Evolutionary conservation across 2,113 vertebrate species (phyloP).

Genomic region (Scartelaos histophorus): DNA sequence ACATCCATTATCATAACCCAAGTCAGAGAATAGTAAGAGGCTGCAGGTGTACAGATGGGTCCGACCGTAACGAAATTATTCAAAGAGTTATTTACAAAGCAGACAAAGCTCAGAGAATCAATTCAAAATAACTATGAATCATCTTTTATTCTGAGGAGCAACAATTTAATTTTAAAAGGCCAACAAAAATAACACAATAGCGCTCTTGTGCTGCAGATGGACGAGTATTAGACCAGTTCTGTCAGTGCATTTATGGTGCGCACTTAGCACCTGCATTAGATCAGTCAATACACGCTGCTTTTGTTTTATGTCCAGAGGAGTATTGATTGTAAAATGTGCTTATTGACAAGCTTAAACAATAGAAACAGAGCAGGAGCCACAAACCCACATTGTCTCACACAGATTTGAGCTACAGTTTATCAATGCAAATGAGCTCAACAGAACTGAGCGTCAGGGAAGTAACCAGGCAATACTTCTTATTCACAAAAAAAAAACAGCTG

Average conservation of each 20-base stretch:
- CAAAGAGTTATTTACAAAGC: neutral
- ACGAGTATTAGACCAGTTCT: constrained; percentile 3
- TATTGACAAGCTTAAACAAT: constrained; percentile 26
- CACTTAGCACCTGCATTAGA: constrained; percentile 25
- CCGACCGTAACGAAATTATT: neutral
- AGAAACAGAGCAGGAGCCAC: neutral
- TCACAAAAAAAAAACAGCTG: neutral
- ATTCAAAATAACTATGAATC: neutral
- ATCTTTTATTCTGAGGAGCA: neutral
- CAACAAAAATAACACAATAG: constrained; percentile 15
- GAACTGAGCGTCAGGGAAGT: neutral
- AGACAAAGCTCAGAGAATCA: neutral
- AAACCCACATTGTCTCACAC: neutral
- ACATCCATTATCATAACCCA: neutral
- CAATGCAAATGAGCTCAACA: neutral
- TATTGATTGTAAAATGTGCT: constrained; percentile 32
- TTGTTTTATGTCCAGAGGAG: constrained; percentile 22
- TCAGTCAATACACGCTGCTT: constrained; percentile 26
- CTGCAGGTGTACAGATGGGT: constrained; percentile 1
- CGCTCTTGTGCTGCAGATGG: constrained; percentile 25
- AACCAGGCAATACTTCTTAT: constrained; percentile 9
- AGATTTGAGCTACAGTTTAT: neutral
- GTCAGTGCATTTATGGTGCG: constrained; percentile 19
- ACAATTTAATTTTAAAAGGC: neutral
- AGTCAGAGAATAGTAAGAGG: neutral